These are phyloP conservation scores for Esperia sulphurella DNA, from an alignment of 2,888 invertebrate species.

Conservation along the genomic window DNA sequence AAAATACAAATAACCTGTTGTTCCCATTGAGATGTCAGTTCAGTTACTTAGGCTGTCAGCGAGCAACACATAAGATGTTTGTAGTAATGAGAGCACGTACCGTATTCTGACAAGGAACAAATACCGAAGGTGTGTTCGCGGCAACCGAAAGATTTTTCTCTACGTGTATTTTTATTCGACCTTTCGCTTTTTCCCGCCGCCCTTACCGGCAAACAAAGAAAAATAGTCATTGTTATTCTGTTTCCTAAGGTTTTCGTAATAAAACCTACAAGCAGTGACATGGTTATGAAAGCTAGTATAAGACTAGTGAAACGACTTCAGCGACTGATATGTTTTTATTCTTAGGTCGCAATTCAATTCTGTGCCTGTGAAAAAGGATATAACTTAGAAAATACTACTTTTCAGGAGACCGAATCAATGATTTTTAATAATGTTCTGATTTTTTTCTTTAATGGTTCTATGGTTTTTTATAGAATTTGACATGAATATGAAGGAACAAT, in stretches of 20 bases:
- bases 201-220: slow-evolving; percentile 14
- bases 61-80: slow-evolving; percentile 33
- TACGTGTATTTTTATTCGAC: slow-evolving; percentile 31
- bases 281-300: not conserved
- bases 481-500: too few species aligned
- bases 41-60: slow-evolving; percentile 27
- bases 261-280: not conserved
- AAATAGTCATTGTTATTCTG: slow-evolving; percentile 12
- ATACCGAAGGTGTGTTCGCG: slow-evolving; percentile 42
- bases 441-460: too few species aligned
- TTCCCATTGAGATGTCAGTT: slow-evolving; percentile 23
- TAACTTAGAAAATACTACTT: too few species aligned
- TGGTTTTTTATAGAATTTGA: too few species aligned
- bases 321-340: not conserved
- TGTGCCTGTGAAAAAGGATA: too few species aligned
- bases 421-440: too few species aligned
- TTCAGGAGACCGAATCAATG: too few species aligned
- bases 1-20: not conserved
- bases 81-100: slow-evolving; percentile 57
- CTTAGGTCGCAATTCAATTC: too few species aligned
- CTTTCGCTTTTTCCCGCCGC: slow-evolving; percentile 27
- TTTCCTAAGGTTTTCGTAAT: slow-evolving; percentile 5
- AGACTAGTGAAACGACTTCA: not conserved
- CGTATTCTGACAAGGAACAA: slow-evolving; percentile 51
- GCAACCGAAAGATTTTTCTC: slow-evolving; percentile 38